Base-by-base conservation (phyloP, 2,113 vertebrate genomes). In the Galemys pyrenaicus region DNA sequence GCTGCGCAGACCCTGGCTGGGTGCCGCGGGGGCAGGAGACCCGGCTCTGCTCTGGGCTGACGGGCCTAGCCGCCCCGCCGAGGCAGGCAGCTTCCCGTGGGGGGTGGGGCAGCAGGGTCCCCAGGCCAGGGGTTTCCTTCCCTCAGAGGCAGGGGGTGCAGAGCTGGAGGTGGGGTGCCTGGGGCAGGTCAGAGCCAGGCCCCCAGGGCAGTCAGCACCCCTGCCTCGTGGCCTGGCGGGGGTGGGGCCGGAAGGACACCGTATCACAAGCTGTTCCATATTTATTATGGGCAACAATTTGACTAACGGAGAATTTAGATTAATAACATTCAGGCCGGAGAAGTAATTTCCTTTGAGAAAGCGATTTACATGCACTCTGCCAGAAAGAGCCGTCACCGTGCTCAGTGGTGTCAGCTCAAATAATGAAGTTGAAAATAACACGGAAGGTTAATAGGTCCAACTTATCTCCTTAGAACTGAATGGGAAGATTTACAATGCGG, bases 331-430 rank as follows among this genome's bases (percentile, higher is more conserved):
- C 98, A 99, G 98, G 98, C 99, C 94, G 87, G 98, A 99, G 99
- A 99, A 99, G 99, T 99, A 99, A 99, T 99, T 99, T 99, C 99
- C 99, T 99, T 99, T 98, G 99, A 99, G 98, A 98, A 99, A 99
- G 99, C 98, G 98, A 99, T 99, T 99, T 99, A 99, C 99, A 99
- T 98, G 99, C 98, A 96, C 99, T 98, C 98, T 98, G 98, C 99
- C 98, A 98, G 98, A 97, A 98, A 99, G 98, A 99, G 98, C 98
- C 97, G 97, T 99, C 98, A 97, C 98, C 35, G 90, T 94, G 97
- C 97, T 98, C 99, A 96, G 97, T 98, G 97, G 97, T 98, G 99
- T 99, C 99, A 99, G 99, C 99, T 98, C 98, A 98, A 99, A 99
- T 99, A 99, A 99, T 99, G 99, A 99, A 99, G 99, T 99, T 99